A percentile compares a stretch with the other conserved stretches of the same genome.
phyloP scores from a whole-genome alignment of 2,888 invertebrate species.

The Dynastes hyllus region DNA sequence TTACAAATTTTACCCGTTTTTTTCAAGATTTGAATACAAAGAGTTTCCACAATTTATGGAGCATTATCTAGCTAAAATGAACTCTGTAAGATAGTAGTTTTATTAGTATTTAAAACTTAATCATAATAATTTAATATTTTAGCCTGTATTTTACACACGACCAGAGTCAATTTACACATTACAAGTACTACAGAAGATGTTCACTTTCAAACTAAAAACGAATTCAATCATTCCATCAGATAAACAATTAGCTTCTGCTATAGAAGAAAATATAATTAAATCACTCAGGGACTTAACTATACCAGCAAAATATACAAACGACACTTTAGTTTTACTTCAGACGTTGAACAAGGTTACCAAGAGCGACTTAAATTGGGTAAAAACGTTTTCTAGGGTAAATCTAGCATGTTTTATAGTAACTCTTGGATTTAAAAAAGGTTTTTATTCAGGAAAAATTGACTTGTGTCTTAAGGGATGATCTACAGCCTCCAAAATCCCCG shows the following conservation, averaged over 20 bases:
- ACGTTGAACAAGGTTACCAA: conserved; percentile 18
- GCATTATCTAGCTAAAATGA: conserved; percentile 29
- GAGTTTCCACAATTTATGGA: conserved; percentile 39
- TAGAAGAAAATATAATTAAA: not conserved
- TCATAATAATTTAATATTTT: conserved; percentile 18
- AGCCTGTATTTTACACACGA: conserved; percentile 29
- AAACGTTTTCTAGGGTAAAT: conserved; percentile 13
- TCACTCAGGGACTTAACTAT: conserved; percentile 2
- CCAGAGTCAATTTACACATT: conserved; percentile 35
- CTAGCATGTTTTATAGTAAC: not conserved
- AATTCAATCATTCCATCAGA: conserved; percentile 2
- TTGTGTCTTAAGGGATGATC: not conserved
- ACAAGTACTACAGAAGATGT: conserved; percentile 41
- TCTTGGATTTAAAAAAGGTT: not conserved
- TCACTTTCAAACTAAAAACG: conserved; percentile 13
- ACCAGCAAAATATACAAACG: conserved; percentile 34
- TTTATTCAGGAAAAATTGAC: conserved; percentile 18
- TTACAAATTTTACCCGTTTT: conserved; percentile 37
- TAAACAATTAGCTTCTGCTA: conserved; percentile 7
- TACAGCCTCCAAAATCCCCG: not conserved
- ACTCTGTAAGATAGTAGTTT: conserved; percentile 10
- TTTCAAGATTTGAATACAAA: conserved; percentile 17
- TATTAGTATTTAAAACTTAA: not conserved
- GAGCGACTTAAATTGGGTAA: conserved; percentile 11
- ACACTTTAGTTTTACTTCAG: conserved; percentile 15